Conservation (phyloP, 2,113 vertebrate genomes). For the Crotophaga sulcirostris region DNA sequence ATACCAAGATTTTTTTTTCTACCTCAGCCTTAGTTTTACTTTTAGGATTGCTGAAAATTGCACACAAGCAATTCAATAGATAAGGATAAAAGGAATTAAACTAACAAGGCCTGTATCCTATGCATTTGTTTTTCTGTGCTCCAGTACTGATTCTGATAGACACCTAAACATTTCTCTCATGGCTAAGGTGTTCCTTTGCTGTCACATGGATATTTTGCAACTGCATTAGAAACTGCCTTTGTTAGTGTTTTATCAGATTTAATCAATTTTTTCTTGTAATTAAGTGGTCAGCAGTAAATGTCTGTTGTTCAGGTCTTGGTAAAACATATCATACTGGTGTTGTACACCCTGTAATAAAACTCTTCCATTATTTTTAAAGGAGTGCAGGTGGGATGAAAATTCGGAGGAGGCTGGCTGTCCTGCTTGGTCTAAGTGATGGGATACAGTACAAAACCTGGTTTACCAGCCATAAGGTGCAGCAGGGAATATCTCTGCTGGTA, state of each 20-base stretch:
- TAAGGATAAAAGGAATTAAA: constrained; percentile 13
- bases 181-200: background rate
- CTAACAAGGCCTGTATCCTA: background rate
- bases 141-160: background rate
- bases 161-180: background rate
- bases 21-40: constrained; percentile 14
- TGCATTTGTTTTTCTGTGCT: background rate
- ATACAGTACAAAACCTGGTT: background rate
- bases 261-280: background rate
- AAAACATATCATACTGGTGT: background rate
- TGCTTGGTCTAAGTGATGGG: background rate
- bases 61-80: background rate
- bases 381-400: background rate
- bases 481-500: background rate
- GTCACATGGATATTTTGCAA: background rate
- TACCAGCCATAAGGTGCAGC: background rate
- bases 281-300: background rate
- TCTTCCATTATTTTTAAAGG: background rate
- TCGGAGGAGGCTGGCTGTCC: background rate
- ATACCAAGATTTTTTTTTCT: background rate
- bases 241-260: background rate
- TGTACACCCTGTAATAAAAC: background rate
- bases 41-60: constrained; percentile 29
- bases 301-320: background rate
- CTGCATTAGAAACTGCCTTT: background rate